Conservation (phyloP, 2,113 vertebrate species). For the Lasiurus borealis region DNA sequence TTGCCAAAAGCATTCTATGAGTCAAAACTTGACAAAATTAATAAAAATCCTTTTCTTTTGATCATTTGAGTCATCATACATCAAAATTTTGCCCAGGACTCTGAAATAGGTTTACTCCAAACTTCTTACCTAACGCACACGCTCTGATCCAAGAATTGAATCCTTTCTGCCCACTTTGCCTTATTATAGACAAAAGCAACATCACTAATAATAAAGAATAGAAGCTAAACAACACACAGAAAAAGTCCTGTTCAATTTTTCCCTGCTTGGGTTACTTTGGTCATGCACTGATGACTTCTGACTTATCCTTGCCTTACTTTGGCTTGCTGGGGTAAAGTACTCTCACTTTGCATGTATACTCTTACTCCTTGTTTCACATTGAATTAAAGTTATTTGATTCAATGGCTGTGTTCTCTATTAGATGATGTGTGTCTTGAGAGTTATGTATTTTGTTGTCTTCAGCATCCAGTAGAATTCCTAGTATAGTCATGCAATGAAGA, state of each 20-base stretch:
- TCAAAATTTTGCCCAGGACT: conserved; percentile 37
- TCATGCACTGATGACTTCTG: neutral
- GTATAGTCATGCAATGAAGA: neutral
- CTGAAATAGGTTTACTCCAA: conserved; percentile 41
- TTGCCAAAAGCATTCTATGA: conserved; percentile 71
- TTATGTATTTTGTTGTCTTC: neutral
- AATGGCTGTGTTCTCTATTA: neutral
- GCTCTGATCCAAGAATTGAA: neutral
- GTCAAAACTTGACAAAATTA: conserved; percentile 71
- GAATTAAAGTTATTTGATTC: neutral
- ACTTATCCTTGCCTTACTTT: neutral
- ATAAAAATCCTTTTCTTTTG: conserved; percentile 43
- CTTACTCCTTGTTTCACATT: neutral
- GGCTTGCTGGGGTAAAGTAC: neutral
- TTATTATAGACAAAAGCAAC: neutral
- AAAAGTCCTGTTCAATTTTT: neutral
- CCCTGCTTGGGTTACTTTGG: neutral
- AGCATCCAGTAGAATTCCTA: neutral
- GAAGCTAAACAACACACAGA: neutral
- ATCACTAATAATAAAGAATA: neutral
- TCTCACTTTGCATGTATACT: neutral
- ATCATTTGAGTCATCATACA: conserved; percentile 59
- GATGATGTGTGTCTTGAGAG: neutral
- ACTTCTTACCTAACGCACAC: neutral
- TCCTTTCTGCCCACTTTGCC: neutral